A percentile compares a stretch with the other conserved stretches of the same genome.
Evolutionary conservation across 1,140 invertebrate species (phyloP).

Genomic region (Plutomurus gul): DNA sequence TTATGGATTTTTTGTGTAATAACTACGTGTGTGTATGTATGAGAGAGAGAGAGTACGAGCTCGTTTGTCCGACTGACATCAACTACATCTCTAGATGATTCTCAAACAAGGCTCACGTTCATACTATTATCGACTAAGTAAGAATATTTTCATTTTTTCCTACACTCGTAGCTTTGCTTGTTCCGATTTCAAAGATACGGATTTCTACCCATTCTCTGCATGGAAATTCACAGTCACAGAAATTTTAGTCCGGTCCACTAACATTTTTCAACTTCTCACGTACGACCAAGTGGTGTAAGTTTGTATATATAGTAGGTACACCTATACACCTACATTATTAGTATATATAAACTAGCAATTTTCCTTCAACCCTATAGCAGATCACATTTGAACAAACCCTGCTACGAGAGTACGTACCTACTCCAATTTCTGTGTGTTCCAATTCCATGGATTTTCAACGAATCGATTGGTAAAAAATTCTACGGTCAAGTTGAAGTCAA

Average conservation of each 20-base stretch:
- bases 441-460: neutral
- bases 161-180: neutral
- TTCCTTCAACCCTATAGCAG: neutral
- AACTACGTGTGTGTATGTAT: neutral
- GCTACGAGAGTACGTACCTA: neutral
- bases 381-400: neutral
- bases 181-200: neutral
- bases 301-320: neutral
- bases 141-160: neutral
- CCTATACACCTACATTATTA: neutral
- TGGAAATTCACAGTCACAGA: neutral
- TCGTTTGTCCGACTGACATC: slow-evolving; percentile 21
- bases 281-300: neutral
- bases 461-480: neutral
- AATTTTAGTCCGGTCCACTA: neutral
- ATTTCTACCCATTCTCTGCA: neutral
- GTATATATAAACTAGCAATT: neutral
- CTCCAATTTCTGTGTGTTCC: slow-evolving; percentile 19
- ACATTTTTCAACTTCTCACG: neutral
- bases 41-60: neutral
- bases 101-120: slow-evolving; percentile 17
- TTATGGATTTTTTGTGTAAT: neutral
- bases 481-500: slow-evolving; percentile 16
- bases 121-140: slow-evolving; percentile 18
- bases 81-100: slow-evolving; percentile 4